A percentile compares a stretch with the other conserved stretches of the same genome.
Evolutionary conservation across 2,113 vertebrate species (phyloP).

Genomic region (Tiliqua scincoides): DNA sequence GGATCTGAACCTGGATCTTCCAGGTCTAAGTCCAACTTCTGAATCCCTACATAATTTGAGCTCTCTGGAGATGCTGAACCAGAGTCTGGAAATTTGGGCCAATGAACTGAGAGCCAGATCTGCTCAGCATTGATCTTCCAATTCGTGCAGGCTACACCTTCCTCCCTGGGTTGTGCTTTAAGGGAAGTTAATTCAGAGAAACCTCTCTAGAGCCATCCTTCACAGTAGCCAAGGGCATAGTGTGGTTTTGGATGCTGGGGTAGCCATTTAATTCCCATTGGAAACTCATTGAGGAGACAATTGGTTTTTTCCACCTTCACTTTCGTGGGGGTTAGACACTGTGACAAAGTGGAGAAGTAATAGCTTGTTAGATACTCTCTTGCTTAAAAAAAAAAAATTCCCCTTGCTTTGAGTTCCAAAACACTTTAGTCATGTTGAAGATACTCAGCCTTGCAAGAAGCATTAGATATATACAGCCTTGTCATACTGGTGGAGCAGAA

Average conservation of each 20-base stretch:
- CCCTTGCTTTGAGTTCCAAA: neutral
- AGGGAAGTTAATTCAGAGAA: neutral
- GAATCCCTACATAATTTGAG: too few relatives aligned
- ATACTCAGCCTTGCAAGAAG: neutral
- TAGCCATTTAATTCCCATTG: neutral
- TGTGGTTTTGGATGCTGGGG: neutral
- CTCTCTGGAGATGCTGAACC: too few relatives aligned
- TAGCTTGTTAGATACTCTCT: neutral
- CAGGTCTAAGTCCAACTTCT: too few relatives aligned
- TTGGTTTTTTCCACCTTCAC: neutral
- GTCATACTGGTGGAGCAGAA: neutral
- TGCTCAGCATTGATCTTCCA: neutral
- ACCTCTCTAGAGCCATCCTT: too few relatives aligned
- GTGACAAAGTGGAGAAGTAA: neutral
- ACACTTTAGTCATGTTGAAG: neutral
- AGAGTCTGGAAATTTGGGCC: too few relatives aligned
- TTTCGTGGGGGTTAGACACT: neutral
- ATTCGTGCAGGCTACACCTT: neutral
- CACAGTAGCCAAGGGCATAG: neutral
- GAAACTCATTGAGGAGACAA: neutral
- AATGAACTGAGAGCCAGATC: neutral
- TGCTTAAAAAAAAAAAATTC: neutral
- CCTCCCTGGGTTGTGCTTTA: neutral
- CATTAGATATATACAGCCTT: neutral
- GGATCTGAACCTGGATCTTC: too few relatives aligned